Conservation (phyloP, 2,113 vertebrate species). For the Ibidorhyncha struthersii region DNA sequence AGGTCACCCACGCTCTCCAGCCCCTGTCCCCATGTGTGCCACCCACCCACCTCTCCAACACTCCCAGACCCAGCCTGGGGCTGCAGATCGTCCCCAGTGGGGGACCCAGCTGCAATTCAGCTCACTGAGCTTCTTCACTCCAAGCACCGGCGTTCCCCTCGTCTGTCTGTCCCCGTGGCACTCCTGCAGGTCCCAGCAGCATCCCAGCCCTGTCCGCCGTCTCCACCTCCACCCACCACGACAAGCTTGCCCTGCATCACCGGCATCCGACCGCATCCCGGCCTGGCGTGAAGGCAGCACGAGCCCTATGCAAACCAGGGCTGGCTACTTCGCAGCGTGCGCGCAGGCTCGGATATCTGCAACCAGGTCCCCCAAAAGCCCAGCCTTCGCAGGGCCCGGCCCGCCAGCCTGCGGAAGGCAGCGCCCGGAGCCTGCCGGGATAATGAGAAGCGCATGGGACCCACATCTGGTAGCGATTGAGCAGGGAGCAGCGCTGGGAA, state of each 20-base stretch:
- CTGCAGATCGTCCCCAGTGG: fast-evolving
- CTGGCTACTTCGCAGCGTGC: not conserved
- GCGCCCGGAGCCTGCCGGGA: conserved; percentile 71
- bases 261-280: not conserved
- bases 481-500: conserved; percentile 80
- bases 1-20: not conserved
- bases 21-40: fast-evolving
- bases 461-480: conserved; percentile 96
- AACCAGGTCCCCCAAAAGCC: conserved; percentile 61
- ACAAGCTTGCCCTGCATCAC: fast-evolving
- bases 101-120: not conserved
- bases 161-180: not conserved
- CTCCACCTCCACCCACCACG: not conserved
- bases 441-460: conserved; percentile 80
- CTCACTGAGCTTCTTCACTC: not conserved
- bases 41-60: not conserved
- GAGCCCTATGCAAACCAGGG: fast-evolving
- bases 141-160: fast-evolving
- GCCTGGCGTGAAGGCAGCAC: not conserved
- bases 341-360: conserved; percentile 41
- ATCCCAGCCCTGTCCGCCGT: not conserved
- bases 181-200: not conserved
- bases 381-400: conserved; percentile 48
- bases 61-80: not conserved
- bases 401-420: conserved; percentile 73